phyloP scores from a whole-genome alignment of 2,888 invertebrate genomes.

The Nycteola revayana region DNA sequence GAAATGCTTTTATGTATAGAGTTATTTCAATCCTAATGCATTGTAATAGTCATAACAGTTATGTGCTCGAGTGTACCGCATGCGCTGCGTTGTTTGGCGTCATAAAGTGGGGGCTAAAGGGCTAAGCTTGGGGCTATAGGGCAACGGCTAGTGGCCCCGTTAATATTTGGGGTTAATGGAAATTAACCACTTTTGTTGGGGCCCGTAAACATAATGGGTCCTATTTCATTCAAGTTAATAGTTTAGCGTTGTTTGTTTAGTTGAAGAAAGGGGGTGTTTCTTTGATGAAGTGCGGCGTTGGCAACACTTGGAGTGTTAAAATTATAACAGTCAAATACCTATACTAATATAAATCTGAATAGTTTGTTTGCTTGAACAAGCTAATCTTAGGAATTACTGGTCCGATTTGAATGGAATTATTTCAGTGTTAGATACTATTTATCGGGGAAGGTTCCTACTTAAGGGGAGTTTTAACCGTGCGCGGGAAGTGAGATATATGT shows the following conservation, averaged over 20 bases:
- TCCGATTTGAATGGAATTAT: no score
- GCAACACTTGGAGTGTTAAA: no score
- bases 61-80: conserved; percentile 18
- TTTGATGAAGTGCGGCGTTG: no score
- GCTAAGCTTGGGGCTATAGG: conserved; percentile 22
- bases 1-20: no score
- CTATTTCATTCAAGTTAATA: conserved; percentile 11
- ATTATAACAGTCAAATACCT: no score
- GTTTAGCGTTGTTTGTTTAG: not conserved
- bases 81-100: not conserved
- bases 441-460: no score
- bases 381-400: no score
- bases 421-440: no score
- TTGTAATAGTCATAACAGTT: conserved; percentile 1
- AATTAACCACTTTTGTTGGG: conserved; percentile 29
- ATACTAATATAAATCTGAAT: no score
- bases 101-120: not conserved
- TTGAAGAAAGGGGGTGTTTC: not conserved
- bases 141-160: conserved; percentile 10
- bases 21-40: not conserved
- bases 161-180: conserved; percentile 33
- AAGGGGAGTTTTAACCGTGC: no score
- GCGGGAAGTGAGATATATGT: no score
- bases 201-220: conserved; percentile 15
- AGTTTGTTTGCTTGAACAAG: no score